Percentiles rank a stretch among this genome's conserved stretches.
Evolutionary conservation across 2,113 vertebrate species (phyloP).

Genomic region (Oostethus manadensis): DNA sequence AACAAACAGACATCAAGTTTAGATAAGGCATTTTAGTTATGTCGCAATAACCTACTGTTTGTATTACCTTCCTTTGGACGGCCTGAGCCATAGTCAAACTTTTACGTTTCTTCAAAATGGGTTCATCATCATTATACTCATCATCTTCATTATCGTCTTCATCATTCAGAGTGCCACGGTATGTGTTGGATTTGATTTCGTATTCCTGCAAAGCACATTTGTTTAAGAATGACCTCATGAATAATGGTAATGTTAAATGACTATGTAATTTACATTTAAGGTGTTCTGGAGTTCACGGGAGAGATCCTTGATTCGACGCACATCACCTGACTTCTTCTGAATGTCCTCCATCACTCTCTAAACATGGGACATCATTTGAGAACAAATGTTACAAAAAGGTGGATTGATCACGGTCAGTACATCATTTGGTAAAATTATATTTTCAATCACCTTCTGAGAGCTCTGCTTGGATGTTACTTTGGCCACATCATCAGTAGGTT

Average conservation of each 20-base stretch:
- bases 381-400: neutral
- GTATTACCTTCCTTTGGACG: conserved; percentile 79
- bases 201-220: conserved; percentile 76
- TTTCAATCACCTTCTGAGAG: conserved; percentile 79
- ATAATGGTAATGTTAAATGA: neutral
- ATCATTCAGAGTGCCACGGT: conserved; percentile 71
- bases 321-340: conserved; percentile 75
- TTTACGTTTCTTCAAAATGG: conserved; percentile 59
- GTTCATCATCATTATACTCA: neutral
- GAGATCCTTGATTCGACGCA: conserved; percentile 61
- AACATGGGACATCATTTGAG: conserved; percentile 7
- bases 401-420: neutral
- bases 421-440: neutral
- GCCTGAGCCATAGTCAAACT: conserved; percentile 73
- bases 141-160: conserved; percentile 38
- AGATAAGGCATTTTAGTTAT: neutral
- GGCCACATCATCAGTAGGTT: conserved; percentile 70
- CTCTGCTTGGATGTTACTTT: conserved; percentile 79
- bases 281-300: conserved; percentile 77
- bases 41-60: neutral
- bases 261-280: conserved; percentile 73
- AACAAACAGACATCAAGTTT: neutral
- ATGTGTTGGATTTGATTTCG: conserved; percentile 77
- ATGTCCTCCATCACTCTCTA: conserved; percentile 86
- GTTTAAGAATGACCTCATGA: neutral